Percentiles rank a stretch among this genome's conserved stretches.
Conservation (phyloP, 1,140 invertebrate species). For the Euglossa dilemma region DNA sequence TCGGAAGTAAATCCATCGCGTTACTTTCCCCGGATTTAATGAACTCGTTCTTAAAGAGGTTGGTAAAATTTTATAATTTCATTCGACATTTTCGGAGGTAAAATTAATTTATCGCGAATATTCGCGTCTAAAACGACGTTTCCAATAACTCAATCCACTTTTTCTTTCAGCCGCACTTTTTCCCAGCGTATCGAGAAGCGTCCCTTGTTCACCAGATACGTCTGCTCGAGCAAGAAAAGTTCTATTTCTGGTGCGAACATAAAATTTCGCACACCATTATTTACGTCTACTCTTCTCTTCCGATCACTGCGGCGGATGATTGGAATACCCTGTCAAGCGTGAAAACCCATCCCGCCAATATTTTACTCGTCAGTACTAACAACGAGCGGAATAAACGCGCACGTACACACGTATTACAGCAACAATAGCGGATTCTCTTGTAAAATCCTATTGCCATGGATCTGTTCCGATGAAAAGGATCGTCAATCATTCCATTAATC, state of each 20-base stretch:
- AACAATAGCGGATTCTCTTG: not conserved
- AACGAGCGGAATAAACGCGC: slow-evolving; percentile 10
- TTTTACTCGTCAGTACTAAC: slow-evolving; percentile 21
- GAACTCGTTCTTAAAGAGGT: too few relatives aligned
- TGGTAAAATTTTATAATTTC: too few relatives aligned
- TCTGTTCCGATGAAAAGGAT: slow-evolving; percentile 25
- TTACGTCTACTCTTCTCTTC: slow-evolving; percentile 35
- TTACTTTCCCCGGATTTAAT: too few relatives aligned
- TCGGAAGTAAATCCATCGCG: too few relatives aligned
- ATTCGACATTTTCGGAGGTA: not conserved
- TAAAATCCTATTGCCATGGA: slow-evolving; percentile 8
- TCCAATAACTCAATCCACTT: not conserved
- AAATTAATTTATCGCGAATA: not conserved
- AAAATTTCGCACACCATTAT: slow-evolving; percentile 49
- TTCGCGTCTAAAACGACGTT: not conserved
- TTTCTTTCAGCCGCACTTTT: not conserved
- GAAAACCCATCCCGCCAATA: slow-evolving; percentile 43
- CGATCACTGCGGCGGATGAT: slow-evolving; percentile 32
- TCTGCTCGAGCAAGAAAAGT: not conserved
- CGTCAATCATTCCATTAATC: slow-evolving; percentile 43
- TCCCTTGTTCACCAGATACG: not conserved
- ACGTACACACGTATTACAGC: not conserved
- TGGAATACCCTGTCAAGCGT: slow-evolving; percentile 51
- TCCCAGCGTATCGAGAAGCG: not conserved
- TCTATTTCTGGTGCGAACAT: slow-evolving; percentile 44